Percentiles rank a stretch among this genome's conserved stretches.
These are phyloP conservation scores for Oncorhynchus nerka DNA, from an alignment of 2,113 vertebrate genomes.

Conservation along the genomic window DNA sequence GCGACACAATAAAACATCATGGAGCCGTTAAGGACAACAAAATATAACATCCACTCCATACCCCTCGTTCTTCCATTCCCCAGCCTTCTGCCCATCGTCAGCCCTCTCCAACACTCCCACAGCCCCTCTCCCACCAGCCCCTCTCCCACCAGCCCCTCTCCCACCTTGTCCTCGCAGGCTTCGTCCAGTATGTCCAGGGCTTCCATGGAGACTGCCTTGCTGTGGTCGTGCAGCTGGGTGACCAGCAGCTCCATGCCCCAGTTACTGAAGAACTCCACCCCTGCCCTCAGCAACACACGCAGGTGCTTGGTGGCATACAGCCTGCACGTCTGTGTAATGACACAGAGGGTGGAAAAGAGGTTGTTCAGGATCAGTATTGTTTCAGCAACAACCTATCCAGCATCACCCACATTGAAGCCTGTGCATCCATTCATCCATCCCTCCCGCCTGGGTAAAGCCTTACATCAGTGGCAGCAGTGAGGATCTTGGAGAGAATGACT, in stretches of 20 bases:
- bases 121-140: background rate
- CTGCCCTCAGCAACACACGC: conserved; percentile 89
- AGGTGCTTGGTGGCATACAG: conserved; percentile 96
- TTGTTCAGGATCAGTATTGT: background rate
- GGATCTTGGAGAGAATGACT: conserved; percentile 96
- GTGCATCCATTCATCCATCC: no score
- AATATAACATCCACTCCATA: conserved; percentile 1
- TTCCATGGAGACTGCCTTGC: conserved; percentile 92
- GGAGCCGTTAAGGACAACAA: background rate
- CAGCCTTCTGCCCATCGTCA: background rate
- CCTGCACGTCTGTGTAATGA: conserved; percentile 79
- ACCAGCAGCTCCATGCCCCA: conserved; percentile 98
- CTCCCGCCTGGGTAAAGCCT: conserved; percentile 47
- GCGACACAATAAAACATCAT: conserved; percentile 23
- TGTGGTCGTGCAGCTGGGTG: conserved; percentile 98
- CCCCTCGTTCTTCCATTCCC: background rate
- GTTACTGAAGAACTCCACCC: conserved; percentile 97
- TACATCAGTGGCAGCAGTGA: conserved; percentile 95
- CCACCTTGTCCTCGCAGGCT: conserved; percentile 97
- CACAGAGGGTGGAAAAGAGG: conserved; percentile 2
- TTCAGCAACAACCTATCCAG: no score
- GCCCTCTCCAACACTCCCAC: background rate
- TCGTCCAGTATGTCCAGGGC: conserved; percentile 97
- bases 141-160: background rate
- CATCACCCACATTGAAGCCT: no score